phyloP scores from a whole-genome alignment of 2,888 invertebrate genomes.

The Branchellion lobata region DNA sequence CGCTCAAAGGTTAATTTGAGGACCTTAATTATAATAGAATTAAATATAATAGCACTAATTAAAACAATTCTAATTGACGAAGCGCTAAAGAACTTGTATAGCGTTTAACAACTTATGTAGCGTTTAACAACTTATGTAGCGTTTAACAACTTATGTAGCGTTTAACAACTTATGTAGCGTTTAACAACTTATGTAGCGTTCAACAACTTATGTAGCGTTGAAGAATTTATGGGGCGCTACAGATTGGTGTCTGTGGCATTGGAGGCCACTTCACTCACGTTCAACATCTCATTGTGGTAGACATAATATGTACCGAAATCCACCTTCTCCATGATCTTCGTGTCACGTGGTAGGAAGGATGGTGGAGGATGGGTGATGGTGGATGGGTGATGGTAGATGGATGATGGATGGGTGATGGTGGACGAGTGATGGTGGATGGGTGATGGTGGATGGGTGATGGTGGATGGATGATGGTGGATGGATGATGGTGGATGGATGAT shows the following conservation, averaged over 20 bases:
- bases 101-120: too few relatives aligned
- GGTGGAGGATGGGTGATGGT: background rate
- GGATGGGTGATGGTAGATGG: background rate
- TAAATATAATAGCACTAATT: too few relatives aligned
- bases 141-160: too few relatives aligned
- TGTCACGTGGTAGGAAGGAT: background rate
- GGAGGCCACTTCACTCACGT: conserved; percentile 37
- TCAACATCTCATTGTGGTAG: conserved; percentile 47
- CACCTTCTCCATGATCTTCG: conserved; percentile 46
- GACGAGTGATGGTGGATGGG: background rate
- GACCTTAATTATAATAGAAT: too few relatives aligned
- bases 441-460: background rate
- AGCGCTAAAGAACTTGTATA: too few relatives aligned
- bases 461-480: background rate
- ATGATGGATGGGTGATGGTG: background rate
- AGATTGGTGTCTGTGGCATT: background rate
- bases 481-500: background rate
- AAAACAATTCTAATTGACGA: too few relatives aligned
- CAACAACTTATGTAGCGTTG: too few relatives aligned
- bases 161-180: too few relatives aligned
- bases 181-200: too few relatives aligned
- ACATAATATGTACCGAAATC: conserved; percentile 48
- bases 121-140: too few relatives aligned
- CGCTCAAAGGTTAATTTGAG: too few relatives aligned
- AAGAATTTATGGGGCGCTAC: too few relatives aligned